Conservation (phyloP, 2,797 vertebrate species). For the Falco peregrinus region DNA sequence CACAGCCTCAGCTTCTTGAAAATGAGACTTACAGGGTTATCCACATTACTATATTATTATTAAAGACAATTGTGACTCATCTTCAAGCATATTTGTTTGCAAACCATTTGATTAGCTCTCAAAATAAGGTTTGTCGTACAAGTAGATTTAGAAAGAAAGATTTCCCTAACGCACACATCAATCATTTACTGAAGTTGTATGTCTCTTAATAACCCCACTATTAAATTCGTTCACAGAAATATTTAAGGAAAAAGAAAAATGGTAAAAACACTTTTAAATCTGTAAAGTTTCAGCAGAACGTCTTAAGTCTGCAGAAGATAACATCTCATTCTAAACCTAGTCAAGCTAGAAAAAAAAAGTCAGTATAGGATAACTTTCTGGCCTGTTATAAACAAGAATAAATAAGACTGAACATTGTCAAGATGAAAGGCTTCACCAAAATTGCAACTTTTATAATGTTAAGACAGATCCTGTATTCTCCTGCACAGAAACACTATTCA, state of each 20-base stretch:
- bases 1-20: neutral
- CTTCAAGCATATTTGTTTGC: neutral
- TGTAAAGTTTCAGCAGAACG: neutral
- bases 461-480: conserved; percentile 1
- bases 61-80: neutral
- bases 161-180: neutral
- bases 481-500: conserved; percentile 44
- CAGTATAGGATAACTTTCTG: neutral
- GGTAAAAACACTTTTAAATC: neutral
- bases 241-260: neutral
- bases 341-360: neutral
- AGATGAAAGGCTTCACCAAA: neutral
- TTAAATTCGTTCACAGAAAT: neutral
- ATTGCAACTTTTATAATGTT: neutral
- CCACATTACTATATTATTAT: neutral
- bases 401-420: neutral
- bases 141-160: neutral
- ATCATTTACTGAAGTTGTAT: neutral
- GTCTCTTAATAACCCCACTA: neutral
- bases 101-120: neutral
- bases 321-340: neutral
- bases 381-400: neutral
- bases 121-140: neutral
- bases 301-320: neutral
- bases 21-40: neutral